phyloP scores from a whole-genome alignment of 2,797 vertebrate species.

The Lophius americanus region DNA sequence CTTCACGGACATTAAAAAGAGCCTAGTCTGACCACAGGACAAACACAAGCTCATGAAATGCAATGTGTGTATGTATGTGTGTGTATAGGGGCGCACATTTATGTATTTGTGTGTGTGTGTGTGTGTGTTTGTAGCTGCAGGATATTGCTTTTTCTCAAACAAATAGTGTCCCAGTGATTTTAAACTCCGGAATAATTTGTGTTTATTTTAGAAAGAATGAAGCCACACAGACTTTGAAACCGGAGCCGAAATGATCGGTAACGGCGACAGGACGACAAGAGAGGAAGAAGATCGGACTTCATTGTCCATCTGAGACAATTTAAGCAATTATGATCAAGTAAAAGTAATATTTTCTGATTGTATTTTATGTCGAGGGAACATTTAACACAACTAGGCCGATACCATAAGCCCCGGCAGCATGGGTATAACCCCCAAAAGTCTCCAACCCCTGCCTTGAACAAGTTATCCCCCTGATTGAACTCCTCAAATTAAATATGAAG shows the following conservation, averaged over 20 bases:
- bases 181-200: slow-evolving; percentile 23
- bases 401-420: no score
- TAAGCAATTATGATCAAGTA: no score
- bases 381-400: no score
- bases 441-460: no score
- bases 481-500: no score
- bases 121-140: slow-evolving; percentile 44
- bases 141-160: slow-evolving; percentile 61
- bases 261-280: background rate
- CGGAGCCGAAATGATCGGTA: slow-evolving; percentile 22
- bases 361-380: no score
- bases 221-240: slow-evolving; percentile 28
- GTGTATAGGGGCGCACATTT: slow-evolving; percentile 26
- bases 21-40: slow-evolving; percentile 72
- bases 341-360: no score
- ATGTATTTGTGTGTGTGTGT: slow-evolving; percentile 25
- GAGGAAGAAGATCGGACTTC: background rate
- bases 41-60: slow-evolving; percentile 78
- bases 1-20: slow-evolving; percentile 80
- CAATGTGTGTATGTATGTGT: slow-evolving; percentile 48
- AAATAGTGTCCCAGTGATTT: slow-evolving; percentile 25
- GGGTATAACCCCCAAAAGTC: no score
- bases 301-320: no score
- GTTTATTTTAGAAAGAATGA: slow-evolving; percentile 40
- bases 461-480: no score